Percentiles rank a stretch among this genome's conserved stretches.
phyloP scores from a whole-genome alignment of 1,140 invertebrate species.

The Neodiprion lecontei region DNA sequence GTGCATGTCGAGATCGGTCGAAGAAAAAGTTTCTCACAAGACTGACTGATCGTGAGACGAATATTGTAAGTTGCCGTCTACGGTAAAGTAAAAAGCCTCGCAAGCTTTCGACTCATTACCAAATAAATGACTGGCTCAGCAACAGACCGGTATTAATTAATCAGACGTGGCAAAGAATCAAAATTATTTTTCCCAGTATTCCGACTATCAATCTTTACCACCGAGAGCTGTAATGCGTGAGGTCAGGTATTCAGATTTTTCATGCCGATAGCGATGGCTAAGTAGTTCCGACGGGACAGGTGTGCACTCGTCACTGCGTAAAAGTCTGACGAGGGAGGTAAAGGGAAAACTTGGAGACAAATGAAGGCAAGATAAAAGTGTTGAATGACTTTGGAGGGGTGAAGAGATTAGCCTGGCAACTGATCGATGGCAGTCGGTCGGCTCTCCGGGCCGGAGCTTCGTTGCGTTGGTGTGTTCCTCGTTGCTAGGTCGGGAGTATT shows the following conservation, averaged over 20 bases:
- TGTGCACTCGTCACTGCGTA: too few species aligned
- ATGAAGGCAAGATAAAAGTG: constrained; percentile 17
- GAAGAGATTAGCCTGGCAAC: constrained; percentile 24
- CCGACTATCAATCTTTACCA: too few species aligned
- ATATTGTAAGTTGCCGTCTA: background rate
- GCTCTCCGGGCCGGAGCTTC: background rate
- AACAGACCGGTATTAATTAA: too few species aligned
- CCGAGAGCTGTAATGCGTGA: too few species aligned
- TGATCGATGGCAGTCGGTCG: constrained; percentile 9
- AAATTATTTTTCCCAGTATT: too few species aligned
- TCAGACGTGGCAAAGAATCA: too few species aligned
- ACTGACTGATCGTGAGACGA: background rate
- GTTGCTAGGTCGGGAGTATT: background rate
- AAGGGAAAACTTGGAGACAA: background rate
- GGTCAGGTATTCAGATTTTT: too few species aligned
- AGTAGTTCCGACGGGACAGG: too few species aligned
- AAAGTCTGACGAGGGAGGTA: constrained; percentile 15
- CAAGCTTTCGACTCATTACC: too few species aligned
- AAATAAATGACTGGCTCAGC: too few species aligned
- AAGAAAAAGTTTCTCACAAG: background rate
- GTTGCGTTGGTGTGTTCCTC: background rate
- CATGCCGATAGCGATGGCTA: too few species aligned
- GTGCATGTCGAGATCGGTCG: background rate
- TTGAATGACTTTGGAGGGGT: constrained; percentile 28
- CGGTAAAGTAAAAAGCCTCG: background rate